Evolutionary conservation across 2,797 vertebrate genomes (phyloP), one percentile per base, ranked within the genome.

Genomic region (Pampus argenteus): DNA sequence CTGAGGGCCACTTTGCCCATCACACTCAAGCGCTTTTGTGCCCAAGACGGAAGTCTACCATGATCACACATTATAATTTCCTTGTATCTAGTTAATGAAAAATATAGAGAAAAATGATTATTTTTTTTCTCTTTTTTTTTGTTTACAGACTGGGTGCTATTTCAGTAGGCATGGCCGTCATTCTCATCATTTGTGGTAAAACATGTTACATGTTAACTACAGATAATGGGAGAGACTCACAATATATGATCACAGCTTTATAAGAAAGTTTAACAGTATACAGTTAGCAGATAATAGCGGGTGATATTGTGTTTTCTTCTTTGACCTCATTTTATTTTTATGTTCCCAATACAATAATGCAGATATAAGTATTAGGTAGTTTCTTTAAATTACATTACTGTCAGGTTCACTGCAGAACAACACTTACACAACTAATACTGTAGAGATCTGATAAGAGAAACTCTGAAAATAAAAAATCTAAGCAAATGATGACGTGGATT

Each of bases 21-120:
- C 80, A 82, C 78, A 82, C 74, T 84, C 78, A 88, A 95, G 90
- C 88, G 92, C 93, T 94, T 86, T 83, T 73, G 87, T 86, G 86
- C 90, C 91, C 56, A 82, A 78, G 82, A 76, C 66, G 81, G 68
- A 85, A 81, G 20, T 58, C 65, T 61, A 74, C 74, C 61, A 44
- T 58, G 71, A 85, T 85, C 69, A 86, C 47, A 74, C 54, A 38
- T 69, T 56, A 64, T 66, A 13, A 13, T 74, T 79, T 63, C n/a
- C 71, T 42, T 40, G 23, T 42, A 75, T 79, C 57, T 31, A 42
- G 47, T 74, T 80, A 61, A 87, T 71, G 31, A 45, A 79, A 73
- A 68, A n/a, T n/a, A n/a, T 34, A 4, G 8, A 78, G 65, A 79
- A 8, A 86, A 76, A 78, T 63, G 71, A 83, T 79, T 36, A 18